Percentiles rank a stretch among this genome's conserved stretches.
Conservation (phyloP, 1,140 invertebrate species). For the Eriosoma lanigerum region DNA sequence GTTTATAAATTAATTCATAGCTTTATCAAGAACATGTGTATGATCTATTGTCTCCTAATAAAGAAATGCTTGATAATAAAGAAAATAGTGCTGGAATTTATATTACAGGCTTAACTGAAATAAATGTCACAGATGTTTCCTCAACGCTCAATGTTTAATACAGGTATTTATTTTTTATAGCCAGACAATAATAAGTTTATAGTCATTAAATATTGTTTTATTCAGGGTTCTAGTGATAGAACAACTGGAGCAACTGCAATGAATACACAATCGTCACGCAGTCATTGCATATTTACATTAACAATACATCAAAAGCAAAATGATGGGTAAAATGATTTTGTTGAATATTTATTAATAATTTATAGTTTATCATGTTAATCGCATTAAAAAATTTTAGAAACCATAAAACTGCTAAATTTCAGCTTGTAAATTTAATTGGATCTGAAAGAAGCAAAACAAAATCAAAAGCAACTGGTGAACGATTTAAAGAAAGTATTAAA, state of each 20-base stretch:
- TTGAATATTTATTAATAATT: constrained; percentile 27
- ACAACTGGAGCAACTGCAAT: constrained; percentile 90
- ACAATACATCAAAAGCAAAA: constrained; percentile 63
- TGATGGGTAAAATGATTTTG: constrained; percentile 62
- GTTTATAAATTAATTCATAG: constrained; percentile 56
- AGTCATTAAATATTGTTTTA: not conserved
- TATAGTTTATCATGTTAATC: constrained; percentile 12
- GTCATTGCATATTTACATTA: no score
- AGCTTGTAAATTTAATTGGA: constrained; percentile 88
- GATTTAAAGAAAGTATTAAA: constrained; percentile 91
- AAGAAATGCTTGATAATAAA: constrained; percentile 75
- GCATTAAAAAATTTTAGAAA: constrained; percentile 66
- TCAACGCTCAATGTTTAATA: constrained; percentile 63
- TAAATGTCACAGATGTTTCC: constrained; percentile 63
- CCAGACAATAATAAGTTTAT: not conserved
- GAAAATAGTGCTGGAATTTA: constrained; percentile 68
- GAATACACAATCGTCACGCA: constrained; percentile 87
- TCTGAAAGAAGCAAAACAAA: constrained; percentile 91
- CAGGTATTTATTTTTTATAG: constrained; percentile 49
- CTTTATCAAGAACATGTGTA: constrained; percentile 65
- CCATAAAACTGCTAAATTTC: constrained; percentile 76
- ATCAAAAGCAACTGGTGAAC: constrained; percentile 84
- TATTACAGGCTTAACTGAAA: constrained; percentile 64
- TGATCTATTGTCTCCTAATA: constrained; percentile 60
- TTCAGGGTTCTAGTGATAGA: no score